Conservation (phyloP, 2,888 invertebrate species). For the Coronaproctus castanopsis region DNA sequence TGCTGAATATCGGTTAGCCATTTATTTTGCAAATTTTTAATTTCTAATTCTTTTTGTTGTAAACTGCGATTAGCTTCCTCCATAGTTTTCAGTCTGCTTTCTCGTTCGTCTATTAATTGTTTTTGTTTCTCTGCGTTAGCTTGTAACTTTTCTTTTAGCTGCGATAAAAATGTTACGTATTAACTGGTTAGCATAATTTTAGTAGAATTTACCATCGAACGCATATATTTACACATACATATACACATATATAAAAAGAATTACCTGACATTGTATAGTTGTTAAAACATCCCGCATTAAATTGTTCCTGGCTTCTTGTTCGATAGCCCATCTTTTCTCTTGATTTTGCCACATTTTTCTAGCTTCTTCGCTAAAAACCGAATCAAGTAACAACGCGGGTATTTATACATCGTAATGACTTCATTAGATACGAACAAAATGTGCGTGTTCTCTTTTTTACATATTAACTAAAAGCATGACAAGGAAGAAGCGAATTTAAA, state of each 20-base stretch:
- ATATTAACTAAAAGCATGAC: too few species aligned
- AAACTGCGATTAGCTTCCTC: neutral
- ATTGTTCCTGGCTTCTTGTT: slow-evolving; percentile 12
- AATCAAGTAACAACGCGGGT: too few species aligned
- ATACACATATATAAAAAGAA: too few species aligned
- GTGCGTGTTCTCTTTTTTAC: too few species aligned
- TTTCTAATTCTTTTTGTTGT: neutral
- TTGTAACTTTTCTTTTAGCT: slow-evolving; percentile 9
- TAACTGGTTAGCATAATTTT: neutral
- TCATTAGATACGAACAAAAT: too few species aligned
- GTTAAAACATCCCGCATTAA: slow-evolving; percentile 10
- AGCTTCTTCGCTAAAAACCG: slow-evolving; percentile 12
- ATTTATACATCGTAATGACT: too few species aligned
- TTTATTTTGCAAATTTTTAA: neutral
- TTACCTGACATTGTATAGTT: slow-evolving; percentile 9
- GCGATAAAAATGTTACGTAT: neutral
- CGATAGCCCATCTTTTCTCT: slow-evolving; percentile 9
- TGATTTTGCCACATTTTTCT: slow-evolving; percentile 11
- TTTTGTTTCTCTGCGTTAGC: slow-evolving; percentile 4
- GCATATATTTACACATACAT: too few species aligned
- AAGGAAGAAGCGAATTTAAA: too few species aligned
- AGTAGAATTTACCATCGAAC: too few species aligned
- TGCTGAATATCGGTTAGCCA: neutral
- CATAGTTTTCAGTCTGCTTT: slow-evolving; percentile 4
- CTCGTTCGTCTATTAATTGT: slow-evolving; percentile 5